Evolutionary conservation across 2,113 vertebrate genomes (phyloP), one percentile per base, ranked within the genome.

Genomic region (Vulpes lagopus): DNA sequence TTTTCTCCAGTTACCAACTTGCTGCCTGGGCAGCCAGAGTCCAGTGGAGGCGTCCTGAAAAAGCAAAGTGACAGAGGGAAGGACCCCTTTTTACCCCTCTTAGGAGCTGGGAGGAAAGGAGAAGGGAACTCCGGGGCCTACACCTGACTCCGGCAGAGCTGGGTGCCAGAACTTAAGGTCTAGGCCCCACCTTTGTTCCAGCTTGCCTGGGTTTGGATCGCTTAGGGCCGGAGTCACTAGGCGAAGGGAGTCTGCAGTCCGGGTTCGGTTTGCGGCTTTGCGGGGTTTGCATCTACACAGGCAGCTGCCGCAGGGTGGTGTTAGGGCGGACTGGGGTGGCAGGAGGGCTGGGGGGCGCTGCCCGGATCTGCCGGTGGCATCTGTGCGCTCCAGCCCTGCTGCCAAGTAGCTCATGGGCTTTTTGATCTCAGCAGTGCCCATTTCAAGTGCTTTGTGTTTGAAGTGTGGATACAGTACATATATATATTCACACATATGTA

Each of bases 361-460:
- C 32, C 81, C 49, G 15, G 35, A 32, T 80, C 59, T 78, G 32
- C 57, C 15, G 11, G 2, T 9, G 51, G 38, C 67, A 60, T 80
- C 78, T 91, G 60, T 55, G 82, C 38, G n/a, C 71, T 78, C n/a
- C 7, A 62, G 19, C 87, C 10, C 8, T 53, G 60, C 69, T 92
- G 69, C 76, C 23, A 11, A 96, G 60, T 73, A 22, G 69, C 43
- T 49, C 16, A 3, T 7, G 43, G 74, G 25, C 49, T 86, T 79
- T 93, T 69, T 74, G 19, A 79, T 93, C 60, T 80, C 57, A 88
- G 83, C 87, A 81, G 62, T 25, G 53, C 0, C 4, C 69, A 92
- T 91, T 92, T 90, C 79, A 91, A 89, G 80, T 73, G 69, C 71
- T 93, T 84, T 92, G 89, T 94, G 69, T 96, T 87, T 95, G 73